Conservation (phyloP, 2,113 vertebrate genomes). For the Silurus asotus region DNA sequence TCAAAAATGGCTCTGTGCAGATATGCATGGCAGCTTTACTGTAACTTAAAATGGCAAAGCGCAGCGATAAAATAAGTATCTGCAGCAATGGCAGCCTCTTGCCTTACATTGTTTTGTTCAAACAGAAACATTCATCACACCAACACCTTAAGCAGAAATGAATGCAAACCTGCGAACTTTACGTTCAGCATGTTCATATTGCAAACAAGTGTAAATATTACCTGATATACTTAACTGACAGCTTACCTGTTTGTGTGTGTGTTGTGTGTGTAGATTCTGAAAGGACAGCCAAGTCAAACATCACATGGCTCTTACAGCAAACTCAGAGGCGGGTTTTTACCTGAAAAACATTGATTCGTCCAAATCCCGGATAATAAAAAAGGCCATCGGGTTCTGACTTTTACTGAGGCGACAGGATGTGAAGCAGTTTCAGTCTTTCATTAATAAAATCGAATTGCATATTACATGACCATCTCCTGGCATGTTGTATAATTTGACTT, state of each 20-base stretch:
- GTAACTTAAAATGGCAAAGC: background rate
- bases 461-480: background rate
- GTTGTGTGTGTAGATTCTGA: constrained; percentile 26
- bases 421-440: constrained; percentile 40
- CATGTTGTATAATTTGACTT: background rate
- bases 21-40: background rate
- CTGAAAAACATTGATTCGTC: background rate
- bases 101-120: background rate
- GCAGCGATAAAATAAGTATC: constrained; percentile 3
- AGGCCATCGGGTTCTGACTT: constrained; percentile 37
- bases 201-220: constrained; percentile 44
- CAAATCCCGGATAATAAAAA: constrained; percentile 17
- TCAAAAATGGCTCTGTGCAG: background rate
- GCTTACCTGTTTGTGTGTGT: background rate
- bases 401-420: constrained; percentile 51
- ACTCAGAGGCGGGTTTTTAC: constrained; percentile 50
- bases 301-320: constrained; percentile 56
- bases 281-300: constrained; percentile 68
- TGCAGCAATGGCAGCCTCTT: background rate
- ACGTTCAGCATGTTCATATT: constrained; percentile 41
- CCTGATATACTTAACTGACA: background rate
- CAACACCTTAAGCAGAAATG: background rate
- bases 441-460: background rate
- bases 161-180: background rate
- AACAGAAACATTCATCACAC: background rate